A percentile compares a stretch with the other conserved stretches of the same genome.
Evolutionary conservation across 2,888 invertebrate genomes (phyloP).

Genomic region (Patella caerulea): DNA sequence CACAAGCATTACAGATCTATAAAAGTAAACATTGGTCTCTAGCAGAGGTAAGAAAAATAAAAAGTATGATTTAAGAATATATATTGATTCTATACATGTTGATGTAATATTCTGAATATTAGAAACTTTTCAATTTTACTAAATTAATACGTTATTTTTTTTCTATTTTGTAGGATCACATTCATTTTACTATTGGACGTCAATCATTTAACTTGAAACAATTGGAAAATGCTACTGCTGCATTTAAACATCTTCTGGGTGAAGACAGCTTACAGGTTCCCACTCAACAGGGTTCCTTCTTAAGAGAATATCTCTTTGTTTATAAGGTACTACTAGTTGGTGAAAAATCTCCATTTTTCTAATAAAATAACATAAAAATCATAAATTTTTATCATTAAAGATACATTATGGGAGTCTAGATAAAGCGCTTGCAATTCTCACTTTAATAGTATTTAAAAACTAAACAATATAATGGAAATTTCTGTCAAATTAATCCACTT

Average conservation of each 20-base stretch:
- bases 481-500: no score
- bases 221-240: slow-evolving; percentile 80
- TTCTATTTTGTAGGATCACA: slow-evolving; percentile 80
- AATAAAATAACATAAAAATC: no score
- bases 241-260: slow-evolving; percentile 81
- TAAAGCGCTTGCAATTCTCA: no score
- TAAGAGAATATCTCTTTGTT: slow-evolving; percentile 88
- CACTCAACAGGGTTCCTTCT: slow-evolving; percentile 76
- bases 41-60: slow-evolving; percentile 77
- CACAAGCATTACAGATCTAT: slow-evolving; percentile 91
- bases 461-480: no score
- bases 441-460: no score
- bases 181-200: slow-evolving; percentile 92
- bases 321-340: slow-evolving; percentile 78
- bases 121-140: neutral
- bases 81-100: neutral
- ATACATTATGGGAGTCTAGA: no score
- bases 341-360: no score
- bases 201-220: slow-evolving; percentile 87
- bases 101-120: neutral
- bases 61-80: neutral
- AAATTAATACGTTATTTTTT: neutral
- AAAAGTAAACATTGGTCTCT: slow-evolving; percentile 87
- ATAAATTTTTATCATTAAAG: no score
- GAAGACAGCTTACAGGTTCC: slow-evolving; percentile 69